Conservation (phyloP, 2,888 invertebrate species). For the Cartodere bifasciata region DNA sequence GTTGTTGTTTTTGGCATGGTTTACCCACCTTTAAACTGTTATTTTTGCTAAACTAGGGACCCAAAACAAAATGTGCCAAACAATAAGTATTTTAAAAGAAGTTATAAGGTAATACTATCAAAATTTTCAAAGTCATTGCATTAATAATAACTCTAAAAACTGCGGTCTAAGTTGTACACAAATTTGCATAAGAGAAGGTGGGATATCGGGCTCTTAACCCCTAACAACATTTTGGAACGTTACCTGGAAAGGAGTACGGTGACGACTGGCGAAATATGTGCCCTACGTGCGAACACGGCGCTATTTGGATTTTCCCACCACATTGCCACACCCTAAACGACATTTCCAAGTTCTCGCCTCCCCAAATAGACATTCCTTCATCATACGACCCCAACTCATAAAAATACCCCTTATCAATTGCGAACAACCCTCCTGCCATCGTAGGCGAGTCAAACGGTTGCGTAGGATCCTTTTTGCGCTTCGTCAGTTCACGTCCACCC, state of each 20-base stretch:
- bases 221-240: too few relatives aligned
- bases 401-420: constrained; percentile 74
- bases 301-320: constrained; percentile 81
- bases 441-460: constrained; percentile 70
- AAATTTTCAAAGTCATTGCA: too few relatives aligned
- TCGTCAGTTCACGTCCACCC: constrained; percentile 49
- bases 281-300: constrained; percentile 86
- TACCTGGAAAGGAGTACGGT: constrained; percentile 89
- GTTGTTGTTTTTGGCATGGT: too few relatives aligned
- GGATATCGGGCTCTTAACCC: too few relatives aligned
- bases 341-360: constrained; percentile 94
- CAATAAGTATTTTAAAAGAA: too few relatives aligned
- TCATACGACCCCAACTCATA: constrained; percentile 71
- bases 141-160: too few relatives aligned
- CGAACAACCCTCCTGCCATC: constrained; percentile 92
- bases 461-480: constrained; percentile 49
- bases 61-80: too few relatives aligned
- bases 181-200: too few relatives aligned
- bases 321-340: constrained; percentile 95
- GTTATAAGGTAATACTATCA: too few relatives aligned
- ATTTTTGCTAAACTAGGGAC: too few relatives aligned
- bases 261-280: constrained; percentile 87
- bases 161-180: too few relatives aligned
- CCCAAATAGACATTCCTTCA: constrained; percentile 80
- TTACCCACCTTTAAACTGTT: too few relatives aligned